Evolutionary conservation across 2,113 vertebrate genomes (phyloP).

Genomic region (Benitochromis conjunctus): DNA sequence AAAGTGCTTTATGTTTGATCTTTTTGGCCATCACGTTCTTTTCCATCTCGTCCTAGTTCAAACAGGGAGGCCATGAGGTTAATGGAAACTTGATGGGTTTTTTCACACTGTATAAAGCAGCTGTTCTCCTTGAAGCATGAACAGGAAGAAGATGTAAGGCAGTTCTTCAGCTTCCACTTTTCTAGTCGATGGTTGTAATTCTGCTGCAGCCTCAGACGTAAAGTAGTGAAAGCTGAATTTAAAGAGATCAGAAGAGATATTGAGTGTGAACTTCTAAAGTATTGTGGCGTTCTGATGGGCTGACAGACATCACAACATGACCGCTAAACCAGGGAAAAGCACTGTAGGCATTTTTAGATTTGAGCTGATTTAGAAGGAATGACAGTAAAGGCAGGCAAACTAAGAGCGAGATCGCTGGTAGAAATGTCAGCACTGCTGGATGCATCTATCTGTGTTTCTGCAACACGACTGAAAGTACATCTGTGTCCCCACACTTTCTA

Average conservation of each 20-base stretch:
- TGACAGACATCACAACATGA: not conserved
- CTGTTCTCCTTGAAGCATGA: not conserved
- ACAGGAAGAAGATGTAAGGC: not conserved
- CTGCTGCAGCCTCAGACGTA: not conserved
- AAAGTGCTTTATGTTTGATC: not conserved
- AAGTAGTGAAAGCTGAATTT: not conserved
- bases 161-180: not conserved
- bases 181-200: not conserved
- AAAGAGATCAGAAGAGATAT: not conserved
- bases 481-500: slow-evolving; percentile 16
- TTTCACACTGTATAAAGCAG: not conserved
- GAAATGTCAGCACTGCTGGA: not conserved
- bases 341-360: not conserved
- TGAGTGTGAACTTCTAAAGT: not conserved
- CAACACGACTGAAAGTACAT: slow-evolving; percentile 8
- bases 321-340: not conserved
- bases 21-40: not conserved
- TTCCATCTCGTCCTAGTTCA: not conserved
- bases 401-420: not conserved
- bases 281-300: not conserved
- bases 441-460: not conserved
- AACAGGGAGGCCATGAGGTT: slow-evolving; percentile 8
- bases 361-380: not conserved
- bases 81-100: slow-evolving; percentile 24
- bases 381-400: not conserved